Base-by-base conservation (phyloP, 1,140 invertebrate genomes). In the Thaumetopoea pityocampa region DNA sequence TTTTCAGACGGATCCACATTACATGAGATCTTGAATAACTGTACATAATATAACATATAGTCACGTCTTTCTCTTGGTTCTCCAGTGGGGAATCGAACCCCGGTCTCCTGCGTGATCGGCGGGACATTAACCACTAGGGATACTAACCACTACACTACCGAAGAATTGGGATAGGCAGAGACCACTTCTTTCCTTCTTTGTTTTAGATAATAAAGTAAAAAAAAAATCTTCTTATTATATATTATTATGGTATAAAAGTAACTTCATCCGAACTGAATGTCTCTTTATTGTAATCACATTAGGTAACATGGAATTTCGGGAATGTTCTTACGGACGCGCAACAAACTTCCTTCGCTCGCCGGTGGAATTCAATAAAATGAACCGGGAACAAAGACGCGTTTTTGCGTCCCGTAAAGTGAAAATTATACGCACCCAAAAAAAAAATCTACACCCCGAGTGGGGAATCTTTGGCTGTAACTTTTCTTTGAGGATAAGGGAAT, bases 291-390 rank as follows among this genome's bases (percentile, higher is more conserved):
- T 50, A 61, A 61, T 56, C 40, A 62, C 50, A 53, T 52, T 52
- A 42, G 48, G 42, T 50, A 45, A 40, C 29, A 26, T 47, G 56
- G 64, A 59, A 69, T 67, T 65, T 56, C 16, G 38, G 51, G 64
- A 67, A 66, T 67, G 48, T 48, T 61, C 57, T 71, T 66, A 66
- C 62, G 60, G 48, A 48, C 54, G 47, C 56, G 55, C 54, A 58
- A 53, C 63, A 65, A 71, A 67, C 64, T 62, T 65, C 55, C 43
- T 47, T 49, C 41, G 48, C 35, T 45, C 55, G 61, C 51, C 60
- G 60, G 56, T 27, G 74, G 74, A 79, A 79, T 79, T 61, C 71
- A 76, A 79, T 79, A 76, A 74, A 70, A 57, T n/a, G 51, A 51
- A 44, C 54, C 53, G 51, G 41, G 47, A 48, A 44, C 42, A 44